A percentile compares a stretch with the other conserved stretches of the same genome.
phyloP scores from a whole-genome alignment of 1,140 invertebrate species.

The Pseudobourletiella spinata region DNA sequence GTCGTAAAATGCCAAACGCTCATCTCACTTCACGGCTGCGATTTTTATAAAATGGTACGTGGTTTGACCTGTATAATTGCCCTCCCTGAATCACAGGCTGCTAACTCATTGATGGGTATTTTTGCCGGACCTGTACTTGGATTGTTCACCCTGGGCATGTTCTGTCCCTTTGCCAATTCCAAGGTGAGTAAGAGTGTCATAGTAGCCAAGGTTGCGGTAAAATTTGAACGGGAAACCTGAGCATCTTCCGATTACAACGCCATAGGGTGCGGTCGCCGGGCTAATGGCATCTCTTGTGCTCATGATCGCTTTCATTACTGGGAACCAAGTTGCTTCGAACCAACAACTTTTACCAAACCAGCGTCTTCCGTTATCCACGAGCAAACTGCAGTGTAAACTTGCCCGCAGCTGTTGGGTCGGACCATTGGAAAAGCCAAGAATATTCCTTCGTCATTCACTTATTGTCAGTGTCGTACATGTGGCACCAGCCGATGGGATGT shows the following conservation, averaged over 20 bases:
- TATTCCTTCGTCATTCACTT: conserved; percentile 10
- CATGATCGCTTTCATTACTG: conserved; percentile 20
- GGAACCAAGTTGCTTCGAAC: conserved; percentile 12
- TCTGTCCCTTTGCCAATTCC: conserved; percentile 23
- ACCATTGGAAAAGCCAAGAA: conserved; percentile 22
- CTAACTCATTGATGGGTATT: conserved; percentile 20
- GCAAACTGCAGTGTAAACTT: too few species aligned
- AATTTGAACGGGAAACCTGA: too few species aligned
- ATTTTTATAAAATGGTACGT: not conserved
- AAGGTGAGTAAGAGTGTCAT: not conserved
- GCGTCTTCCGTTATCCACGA: not conserved
- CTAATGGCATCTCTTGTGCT: conserved; percentile 14
- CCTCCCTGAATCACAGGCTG: conserved; percentile 8
- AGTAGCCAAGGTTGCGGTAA: not conserved
- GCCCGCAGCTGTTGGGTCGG: not conserved
- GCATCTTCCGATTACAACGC: too few species aligned
- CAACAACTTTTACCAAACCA: conserved; percentile 3
- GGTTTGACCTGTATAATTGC: not conserved
- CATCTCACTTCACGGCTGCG: too few species aligned
- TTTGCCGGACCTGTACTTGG: conserved; percentile 24
- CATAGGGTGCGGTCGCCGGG: conserved; percentile 18
- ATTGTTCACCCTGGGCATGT: conserved; percentile 25
- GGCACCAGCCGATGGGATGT: conserved; percentile 12
- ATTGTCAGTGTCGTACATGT: conserved; percentile 25
- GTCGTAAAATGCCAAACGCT: not conserved